Evolutionary conservation across 2,797 vertebrate species (phyloP).

Genomic region (Propithecus perrieri): DNA sequence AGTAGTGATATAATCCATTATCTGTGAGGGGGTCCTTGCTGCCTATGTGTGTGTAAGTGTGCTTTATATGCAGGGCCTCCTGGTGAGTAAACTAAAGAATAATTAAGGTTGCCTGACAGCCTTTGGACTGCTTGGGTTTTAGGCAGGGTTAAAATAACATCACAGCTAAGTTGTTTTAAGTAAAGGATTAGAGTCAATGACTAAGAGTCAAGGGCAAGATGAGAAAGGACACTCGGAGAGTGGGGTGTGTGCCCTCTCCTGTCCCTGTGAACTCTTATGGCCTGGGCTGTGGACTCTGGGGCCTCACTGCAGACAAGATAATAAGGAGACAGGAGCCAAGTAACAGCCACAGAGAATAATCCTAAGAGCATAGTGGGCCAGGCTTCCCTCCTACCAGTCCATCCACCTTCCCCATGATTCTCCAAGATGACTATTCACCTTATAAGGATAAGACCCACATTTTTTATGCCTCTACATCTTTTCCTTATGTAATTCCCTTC

Average conservation of each 20-base stretch:
- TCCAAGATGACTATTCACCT: not conserved
- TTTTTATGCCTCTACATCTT: not conserved
- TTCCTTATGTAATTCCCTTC: not conserved
- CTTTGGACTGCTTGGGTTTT: constrained; percentile 62
- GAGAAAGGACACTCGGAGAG: not conserved
- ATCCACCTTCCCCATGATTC: not conserved
- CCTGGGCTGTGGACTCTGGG: not conserved
- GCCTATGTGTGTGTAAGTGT: not conserved
- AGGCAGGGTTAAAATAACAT: constrained; percentile 74
- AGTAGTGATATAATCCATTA: not conserved
- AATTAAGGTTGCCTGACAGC: constrained; percentile 47
- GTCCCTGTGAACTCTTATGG: not conserved
- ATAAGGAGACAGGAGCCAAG: constrained; percentile 46
- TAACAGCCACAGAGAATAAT: not conserved
- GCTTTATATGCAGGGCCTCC: constrained; percentile 3
- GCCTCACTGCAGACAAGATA: constrained; percentile 12
- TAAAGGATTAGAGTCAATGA: constrained; percentile 64
- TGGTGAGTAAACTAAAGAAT: constrained; percentile 58
- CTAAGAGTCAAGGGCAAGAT: constrained; percentile 59
- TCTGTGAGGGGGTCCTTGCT: not conserved
- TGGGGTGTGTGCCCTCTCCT: not conserved
- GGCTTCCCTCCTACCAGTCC: not conserved
- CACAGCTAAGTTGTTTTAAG: constrained; percentile 57
- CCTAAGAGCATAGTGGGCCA: not conserved
- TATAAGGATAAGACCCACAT: not conserved